A percentile compares a stretch with the other conserved stretches of the same genome.
phyloP scores from a whole-genome alignment of 2,113 vertebrate genomes.

The Ptyas mucosa region DNA sequence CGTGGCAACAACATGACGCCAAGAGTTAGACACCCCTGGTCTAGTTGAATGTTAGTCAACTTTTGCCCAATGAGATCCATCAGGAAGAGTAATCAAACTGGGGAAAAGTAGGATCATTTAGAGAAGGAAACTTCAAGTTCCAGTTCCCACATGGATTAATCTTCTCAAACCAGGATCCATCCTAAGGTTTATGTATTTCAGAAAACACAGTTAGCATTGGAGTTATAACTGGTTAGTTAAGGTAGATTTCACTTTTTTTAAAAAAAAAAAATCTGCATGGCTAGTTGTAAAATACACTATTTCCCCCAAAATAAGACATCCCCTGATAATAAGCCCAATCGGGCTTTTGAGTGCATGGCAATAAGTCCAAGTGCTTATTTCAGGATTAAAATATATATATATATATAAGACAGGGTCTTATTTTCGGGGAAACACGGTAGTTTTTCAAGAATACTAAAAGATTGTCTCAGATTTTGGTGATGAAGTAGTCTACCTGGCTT shows the following conservation, averaged over 20 bases:
- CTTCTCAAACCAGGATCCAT: neutral
- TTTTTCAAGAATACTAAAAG: neutral
- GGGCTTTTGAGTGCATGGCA: too few species aligned
- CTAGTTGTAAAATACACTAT: neutral
- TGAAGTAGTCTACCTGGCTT: neutral
- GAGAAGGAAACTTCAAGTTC: neutral
- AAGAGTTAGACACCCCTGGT: too few species aligned
- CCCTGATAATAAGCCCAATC: too few species aligned
- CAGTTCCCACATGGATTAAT: neutral
- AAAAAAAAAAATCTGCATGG: neutral
- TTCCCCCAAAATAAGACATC: too few species aligned
- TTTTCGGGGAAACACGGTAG: too few species aligned
- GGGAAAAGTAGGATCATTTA: constrained; percentile 36
- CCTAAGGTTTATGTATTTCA: neutral
- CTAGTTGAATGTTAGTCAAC: neutral
- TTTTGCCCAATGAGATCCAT: constrained; percentile 26
- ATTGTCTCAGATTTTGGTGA: neutral
- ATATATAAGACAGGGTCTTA: too few species aligned
- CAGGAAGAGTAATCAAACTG: constrained; percentile 36
- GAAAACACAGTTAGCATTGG: neutral
- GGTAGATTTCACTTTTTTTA: neutral
- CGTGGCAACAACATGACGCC: accelerated
- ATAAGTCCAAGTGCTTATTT: too few species aligned
- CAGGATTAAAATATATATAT: too few species aligned
- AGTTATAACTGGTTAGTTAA: neutral